Evolutionary conservation across 2,888 invertebrate species (phyloP), one percentile per base, ranked within the genome.

Genomic region (Automeris io): DNA sequence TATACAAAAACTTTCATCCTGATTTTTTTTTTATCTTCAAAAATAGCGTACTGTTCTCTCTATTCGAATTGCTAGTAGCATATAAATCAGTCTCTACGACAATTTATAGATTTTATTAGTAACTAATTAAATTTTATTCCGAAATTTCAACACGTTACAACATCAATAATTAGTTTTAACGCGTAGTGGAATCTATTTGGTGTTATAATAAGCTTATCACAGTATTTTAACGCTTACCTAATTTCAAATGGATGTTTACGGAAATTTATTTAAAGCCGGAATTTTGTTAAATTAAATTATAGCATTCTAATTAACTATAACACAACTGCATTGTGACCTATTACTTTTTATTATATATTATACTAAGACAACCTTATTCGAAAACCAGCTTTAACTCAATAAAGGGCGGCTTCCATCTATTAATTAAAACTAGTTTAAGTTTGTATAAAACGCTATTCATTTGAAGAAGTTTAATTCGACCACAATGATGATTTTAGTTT

Each of bases 91-190:
- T 31, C 29, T 22, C 13, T 9, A 22, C 8, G 16, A 18, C 31
- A 9, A 18, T 13, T 37, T 31, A 23, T 31, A 31, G 21, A 29
- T 16, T 31, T 31, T 23, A 29, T 23, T 31, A 16, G 5, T 22
- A 16, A 31, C 31, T 31, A 37, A 37, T 37, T 37, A 31, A 37
- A 37, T 31, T 31, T 21, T 18, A 9, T 23, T 25, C 19, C 16
- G 18, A 31, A 22, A 37, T 31, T 37, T 21, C 22, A 22, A 34
- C 13, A 22, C 22, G 13, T 13, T 11, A 22, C n/a, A 31, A 31
- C 22, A 11, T 22, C 16, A 37, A 22, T 23, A 31, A 6, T 36
- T 16, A 16, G 19, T 18, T 16, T 7, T 9, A 22, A 19, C 29
- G 16, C 22, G 29, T 36, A 26, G 12, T 26, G 2, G 22, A 31